Percentiles rank a stretch among this genome's conserved stretches.
Evolutionary conservation across 2,797 vertebrate genomes (phyloP).

Genomic region (Triplophysa bombifrons): DNA sequence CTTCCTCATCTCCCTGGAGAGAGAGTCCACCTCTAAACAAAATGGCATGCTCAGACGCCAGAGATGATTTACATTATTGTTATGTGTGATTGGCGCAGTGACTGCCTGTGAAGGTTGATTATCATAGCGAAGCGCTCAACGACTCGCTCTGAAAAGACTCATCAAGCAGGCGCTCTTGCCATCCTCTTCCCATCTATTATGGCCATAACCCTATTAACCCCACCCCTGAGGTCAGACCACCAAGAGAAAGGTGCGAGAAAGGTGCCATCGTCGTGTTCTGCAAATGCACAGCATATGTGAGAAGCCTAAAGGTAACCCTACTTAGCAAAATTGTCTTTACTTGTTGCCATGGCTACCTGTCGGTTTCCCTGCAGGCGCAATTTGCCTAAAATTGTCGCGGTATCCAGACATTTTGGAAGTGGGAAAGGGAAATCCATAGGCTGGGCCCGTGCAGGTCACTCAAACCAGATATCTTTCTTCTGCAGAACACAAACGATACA

Average conservation of each 20-base stretch:
- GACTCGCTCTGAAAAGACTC: slow-evolving; percentile 61
- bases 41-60: slow-evolving; percentile 70
- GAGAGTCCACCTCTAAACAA: slow-evolving; percentile 72
- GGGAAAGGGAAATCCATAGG: slow-evolving; percentile 30
- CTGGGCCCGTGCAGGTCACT: too few species aligned
- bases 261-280: slow-evolving; percentile 47
- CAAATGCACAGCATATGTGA: slow-evolving; percentile 41
- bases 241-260: too few species aligned
- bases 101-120: slow-evolving; percentile 63
- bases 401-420: slow-evolving; percentile 29
- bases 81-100: slow-evolving; percentile 38
- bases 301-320: slow-evolving; percentile 37
- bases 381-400: slow-evolving; percentile 53
- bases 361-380: slow-evolving; percentile 53
- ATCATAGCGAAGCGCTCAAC: slow-evolving; percentile 59
- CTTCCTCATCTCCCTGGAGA: slow-evolving; percentile 62
- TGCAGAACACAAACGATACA: too few species aligned
- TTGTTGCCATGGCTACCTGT: slow-evolving; percentile 71
- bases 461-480: too few species aligned
- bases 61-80: slow-evolving; percentile 61
- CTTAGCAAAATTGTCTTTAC: neutral
- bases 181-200: slow-evolving; percentile 67
- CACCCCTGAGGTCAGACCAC: slow-evolving; percentile 46
- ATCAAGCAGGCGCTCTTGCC: slow-evolving; percentile 70
- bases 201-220: slow-evolving; percentile 64